Evolutionary conservation across 2,888 invertebrate species (phyloP).

Genomic region (Autographa gamma): DNA sequence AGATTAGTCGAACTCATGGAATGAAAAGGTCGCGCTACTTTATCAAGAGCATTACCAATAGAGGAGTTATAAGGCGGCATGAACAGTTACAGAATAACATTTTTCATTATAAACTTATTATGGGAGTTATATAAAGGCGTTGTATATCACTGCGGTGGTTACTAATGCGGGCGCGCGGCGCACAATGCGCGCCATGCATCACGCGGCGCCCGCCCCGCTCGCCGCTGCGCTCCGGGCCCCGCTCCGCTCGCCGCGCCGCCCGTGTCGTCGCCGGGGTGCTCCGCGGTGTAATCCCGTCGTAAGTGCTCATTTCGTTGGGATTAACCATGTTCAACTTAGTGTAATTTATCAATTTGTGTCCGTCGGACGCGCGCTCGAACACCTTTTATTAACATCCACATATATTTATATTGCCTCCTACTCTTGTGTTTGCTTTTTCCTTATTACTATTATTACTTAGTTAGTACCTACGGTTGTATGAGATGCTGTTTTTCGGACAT

Average conservation of each 20-base stretch:
- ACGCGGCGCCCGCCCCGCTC: slow-evolving; percentile 45
- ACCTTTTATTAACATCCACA: slow-evolving; percentile 32
- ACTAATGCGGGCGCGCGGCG: slow-evolving; percentile 66
- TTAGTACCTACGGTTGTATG: neutral
- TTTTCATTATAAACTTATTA: slow-evolving; percentile 80
- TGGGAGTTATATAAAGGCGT: slow-evolving; percentile 66
- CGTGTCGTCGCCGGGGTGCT: slow-evolving; percentile 61
- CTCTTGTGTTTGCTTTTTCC: slow-evolving; percentile 34
- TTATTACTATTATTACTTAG: slow-evolving; percentile 20
- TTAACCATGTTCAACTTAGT: slow-evolving; percentile 74
- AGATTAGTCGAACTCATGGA: slow-evolving; percentile 39
- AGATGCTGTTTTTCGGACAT: slow-evolving; percentile 2
- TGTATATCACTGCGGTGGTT: slow-evolving; percentile 69
- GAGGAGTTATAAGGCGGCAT: slow-evolving; percentile 68
- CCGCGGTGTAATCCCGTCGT: slow-evolving; percentile 74
- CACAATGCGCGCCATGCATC: slow-evolving; percentile 75
- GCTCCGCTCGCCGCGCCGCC: slow-evolving; percentile 31
- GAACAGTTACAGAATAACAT: slow-evolving; percentile 70
- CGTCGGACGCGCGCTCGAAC: slow-evolving; percentile 34
- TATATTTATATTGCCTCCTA: slow-evolving; percentile 46
- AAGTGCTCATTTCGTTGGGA: slow-evolving; percentile 79
- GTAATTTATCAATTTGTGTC: slow-evolving; percentile 83
- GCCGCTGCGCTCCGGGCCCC: slow-evolving; percentile 16
- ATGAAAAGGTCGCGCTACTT: slow-evolving; percentile 51
- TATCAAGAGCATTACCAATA: slow-evolving; percentile 60